These are phyloP conservation scores for Polyommatus iphigenia DNA, from an alignment of 2,888 invertebrate species.

Conservation along the genomic window DNA sequence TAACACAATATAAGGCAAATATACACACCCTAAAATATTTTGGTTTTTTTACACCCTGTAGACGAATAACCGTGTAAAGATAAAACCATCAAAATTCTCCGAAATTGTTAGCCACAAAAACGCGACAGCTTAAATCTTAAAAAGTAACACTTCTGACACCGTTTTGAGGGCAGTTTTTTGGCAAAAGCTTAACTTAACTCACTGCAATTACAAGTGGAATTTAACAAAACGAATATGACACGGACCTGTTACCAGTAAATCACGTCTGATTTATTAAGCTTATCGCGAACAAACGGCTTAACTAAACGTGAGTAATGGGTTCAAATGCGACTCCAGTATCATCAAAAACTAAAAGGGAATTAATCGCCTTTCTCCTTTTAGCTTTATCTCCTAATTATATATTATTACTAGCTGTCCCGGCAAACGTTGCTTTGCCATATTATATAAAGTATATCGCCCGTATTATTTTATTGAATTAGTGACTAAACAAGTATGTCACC, in stretches of 20 bases:
- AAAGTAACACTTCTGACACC: neutral
- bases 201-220: neutral
- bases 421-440: too few relatives aligned
- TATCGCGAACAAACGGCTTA: conserved; percentile 20
- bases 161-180: conserved; percentile 6
- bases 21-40: too few relatives aligned
- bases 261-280: neutral
- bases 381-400: neutral
- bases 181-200: neutral
- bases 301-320: neutral
- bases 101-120: too few relatives aligned
- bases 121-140: neutral
- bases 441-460: too few relatives aligned
- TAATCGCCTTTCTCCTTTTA: conserved; percentile 25
- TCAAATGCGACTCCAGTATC: neutral
- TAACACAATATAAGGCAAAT: too few relatives aligned
- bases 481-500: too few relatives aligned
- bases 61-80: too few relatives aligned
- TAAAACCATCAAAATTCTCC: too few relatives aligned
- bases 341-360: conserved; percentile 15
- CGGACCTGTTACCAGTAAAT: conserved; percentile 4
- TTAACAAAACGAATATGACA: conserved; percentile 12
- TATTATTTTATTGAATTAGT: too few relatives aligned
- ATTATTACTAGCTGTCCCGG: too few relatives aligned
- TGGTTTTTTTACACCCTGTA: too few relatives aligned